Conservation (phyloP, 1,140 invertebrate species). For the Pemphigus obesinymphae region DNA sequence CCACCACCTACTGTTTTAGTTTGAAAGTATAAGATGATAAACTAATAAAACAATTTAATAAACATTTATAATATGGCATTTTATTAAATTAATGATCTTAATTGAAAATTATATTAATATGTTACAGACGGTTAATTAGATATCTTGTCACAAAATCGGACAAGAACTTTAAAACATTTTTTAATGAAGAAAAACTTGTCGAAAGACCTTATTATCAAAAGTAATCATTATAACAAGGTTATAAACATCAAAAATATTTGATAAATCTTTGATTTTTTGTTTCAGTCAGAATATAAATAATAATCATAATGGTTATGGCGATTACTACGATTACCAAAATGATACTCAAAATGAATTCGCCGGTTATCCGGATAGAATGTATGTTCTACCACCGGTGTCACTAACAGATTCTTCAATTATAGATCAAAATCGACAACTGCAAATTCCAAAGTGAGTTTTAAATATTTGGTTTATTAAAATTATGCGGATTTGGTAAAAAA, state of each 20-base stretch:
- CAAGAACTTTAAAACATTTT: slow-evolving; percentile 34
- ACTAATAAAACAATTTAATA: no score
- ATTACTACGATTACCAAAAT: slow-evolving; percentile 10
- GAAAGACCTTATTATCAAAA: slow-evolving; percentile 18
- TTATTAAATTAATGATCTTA: background rate
- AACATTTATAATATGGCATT: no score
- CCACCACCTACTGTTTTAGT: no score
- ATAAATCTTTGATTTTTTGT: background rate
- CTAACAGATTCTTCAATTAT: background rate
- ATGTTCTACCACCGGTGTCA: slow-evolving; percentile 1
- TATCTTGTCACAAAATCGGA: slow-evolving; percentile 25
- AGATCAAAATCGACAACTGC: background rate
- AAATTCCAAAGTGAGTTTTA: background rate
- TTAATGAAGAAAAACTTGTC: slow-evolving; percentile 30
- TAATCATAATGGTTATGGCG: background rate
- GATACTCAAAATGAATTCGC: slow-evolving; percentile 11
- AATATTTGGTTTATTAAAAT: no score
- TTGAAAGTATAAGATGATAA: no score
- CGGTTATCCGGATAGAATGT: slow-evolving; percentile 21
- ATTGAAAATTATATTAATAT: background rate
- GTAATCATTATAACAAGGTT: background rate
- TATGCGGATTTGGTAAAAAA: no score
- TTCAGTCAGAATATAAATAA: background rate
- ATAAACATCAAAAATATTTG: background rate
- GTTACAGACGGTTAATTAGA: slow-evolving; percentile 17